Evolutionary conservation across 2,888 invertebrate species (phyloP), one percentile per base, ranked within the genome.

Genomic region (Drosophila anceps): DNA sequence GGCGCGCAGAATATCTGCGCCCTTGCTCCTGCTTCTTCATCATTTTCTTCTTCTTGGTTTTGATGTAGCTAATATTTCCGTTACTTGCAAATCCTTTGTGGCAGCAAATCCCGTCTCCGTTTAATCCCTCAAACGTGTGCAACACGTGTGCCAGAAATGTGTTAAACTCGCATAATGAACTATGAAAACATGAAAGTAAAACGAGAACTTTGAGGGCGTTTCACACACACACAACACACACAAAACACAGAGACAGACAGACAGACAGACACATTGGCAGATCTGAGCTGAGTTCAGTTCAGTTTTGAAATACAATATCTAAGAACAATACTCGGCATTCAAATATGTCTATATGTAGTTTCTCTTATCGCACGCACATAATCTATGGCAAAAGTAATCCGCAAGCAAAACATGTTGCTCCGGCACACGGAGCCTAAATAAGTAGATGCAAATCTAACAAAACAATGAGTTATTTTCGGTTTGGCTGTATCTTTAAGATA

Each of bases 381-480:
- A 79, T 76, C 76, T 81, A 63, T 72, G 70, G 69, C 69, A 64
- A 73, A 69, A 79, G 54, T 81, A 82, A 80, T 82, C 82, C 76
- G 69, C 74, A 81, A 78, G 78, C 64, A 69, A 78, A 81, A 80
- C 73, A 78, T 68, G 63, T 48, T 61, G 50, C 69, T 31, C 46
- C 61, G 48, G 27, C 53, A 64, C 60, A 63, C 37, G 48, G 31
- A 63, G 58, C 64, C 72, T 53, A 57, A 70, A 59, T 62, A 77
- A 75, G 71, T 74, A 74, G 73, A 83, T 83, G 79, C 76, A 83
- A 83, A 83, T 83, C 83, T 77, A 73, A 76, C 61, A 81, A 70
- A 79, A 81, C 81, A 83, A 81, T 81, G 68, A 68, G 70, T 69
- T 74, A 79, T 78, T 79, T 82, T 78, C 64, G 71, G 77, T 53